Base-by-base conservation (phyloP, 1,140 invertebrate genomes). In the Lepidostoma basale region DNA sequence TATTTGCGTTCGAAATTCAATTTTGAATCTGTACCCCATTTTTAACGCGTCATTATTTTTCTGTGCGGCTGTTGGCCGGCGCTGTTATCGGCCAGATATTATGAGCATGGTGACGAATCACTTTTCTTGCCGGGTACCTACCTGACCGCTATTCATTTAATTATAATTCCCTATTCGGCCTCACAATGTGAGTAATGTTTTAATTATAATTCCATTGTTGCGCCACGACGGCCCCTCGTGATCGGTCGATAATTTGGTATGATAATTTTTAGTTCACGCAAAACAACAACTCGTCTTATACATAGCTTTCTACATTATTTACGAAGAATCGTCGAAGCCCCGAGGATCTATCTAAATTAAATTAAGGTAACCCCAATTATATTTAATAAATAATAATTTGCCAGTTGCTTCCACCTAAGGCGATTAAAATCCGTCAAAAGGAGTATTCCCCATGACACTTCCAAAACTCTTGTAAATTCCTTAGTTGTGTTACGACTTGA, bases 1-100 rank as follows among this genome's bases (percentile, higher is more conserved):
- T 64, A 64, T 64, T 64, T 64, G 62, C 62, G 62, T 64, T 52
- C 62, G 18, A 52, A 64, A 64, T 64, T 64, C 44, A 64, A 64
- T 64, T 64, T 64, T 52, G 40, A 62, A 8, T 62, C 40, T 62
- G 36, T 62, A 30, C 16, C 28, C n/a, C 36, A 23, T 42, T 60
- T 54, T 60, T 60, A n/a, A 40, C 39, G n/a, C 20, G 33, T 60
- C 52, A 56, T 60, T 60, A 60, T 60, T 44, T 60, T 54, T 5
- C 12, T 54, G 42, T 54, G 16, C 14, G 49, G 23, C 56, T 60
- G 56, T 44, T 60, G 25, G 40, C 26, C 14, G n/a, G 42, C 25
- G 40, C 16, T 42, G 39, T 60, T 60, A 60, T 26, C 20, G 22
- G 36, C 36, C 36, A 22, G 56, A 36, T 52, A 63, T 49, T 63